Evolutionary conservation across 2,797 vertebrate genomes (phyloP), one percentile per base, ranked within the genome.

Genomic region (Mico argentatus): DNA sequence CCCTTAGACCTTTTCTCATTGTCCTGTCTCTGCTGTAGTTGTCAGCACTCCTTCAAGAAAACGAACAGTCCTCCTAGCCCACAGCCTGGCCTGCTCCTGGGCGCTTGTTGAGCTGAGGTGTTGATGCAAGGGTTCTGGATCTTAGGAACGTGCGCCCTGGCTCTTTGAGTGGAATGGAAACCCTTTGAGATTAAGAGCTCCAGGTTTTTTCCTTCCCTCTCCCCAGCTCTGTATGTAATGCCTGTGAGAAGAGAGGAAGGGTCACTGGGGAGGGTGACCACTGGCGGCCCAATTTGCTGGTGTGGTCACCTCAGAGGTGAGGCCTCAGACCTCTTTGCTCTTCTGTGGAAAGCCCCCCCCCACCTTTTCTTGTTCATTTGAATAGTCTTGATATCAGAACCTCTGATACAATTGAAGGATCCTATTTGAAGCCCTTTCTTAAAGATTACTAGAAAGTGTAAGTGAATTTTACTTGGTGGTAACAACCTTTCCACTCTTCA

Each of bases 1-100:
- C 76, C 39, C 46, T 91, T 27, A 79, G 95, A 59, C 33, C 20
- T 91, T 88, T 96, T 76, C 52, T 72, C 61, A 80, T 79, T 79
- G 87, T 50, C 81, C 17, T 19, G 1, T 90, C n/a, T 39, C 64
- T 90, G 36, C 70, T 64, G 13, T 14, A 22, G 33, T 88, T 44
- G 55, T 87, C 30, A 61, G 52, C 48, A 17, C 24, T 67, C 52
- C 44, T 27, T 48, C 20, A 82, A 75, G 48, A 89, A 59, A 61
- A 48, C 1, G 57, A 52, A 44, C 44, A 19, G 70, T 46, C 41
- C 82, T 91, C 27, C 26, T 27, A 52, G 44, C 73, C 44, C 70
- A 26, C 57, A 59, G 46, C 48, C 73, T 11, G 33, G 48, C 39
- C 17, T 36, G 70, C 64, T 67, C 55, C 11, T 52, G 15, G 52